Percentiles rank a stretch among this genome's conserved stretches.
Conservation (phyloP, 2,888 invertebrate genomes). For the Rosalia funebris region DNA sequence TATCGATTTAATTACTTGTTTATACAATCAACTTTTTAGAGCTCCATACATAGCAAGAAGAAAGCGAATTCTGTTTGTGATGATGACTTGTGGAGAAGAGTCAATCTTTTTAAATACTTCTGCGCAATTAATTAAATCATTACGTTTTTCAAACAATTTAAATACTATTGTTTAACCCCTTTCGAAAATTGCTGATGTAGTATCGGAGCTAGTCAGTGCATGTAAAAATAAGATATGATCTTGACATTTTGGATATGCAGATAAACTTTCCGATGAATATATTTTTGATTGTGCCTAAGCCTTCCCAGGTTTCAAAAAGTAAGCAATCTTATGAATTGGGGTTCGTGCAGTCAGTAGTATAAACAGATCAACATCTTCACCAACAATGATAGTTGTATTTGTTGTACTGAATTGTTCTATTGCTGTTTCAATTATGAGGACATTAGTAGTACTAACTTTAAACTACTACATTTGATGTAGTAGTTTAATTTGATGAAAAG, state of each 20-base stretch:
- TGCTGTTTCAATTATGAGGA: too few relatives aligned
- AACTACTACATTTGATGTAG: too few relatives aligned
- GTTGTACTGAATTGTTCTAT: constrained; percentile 15
- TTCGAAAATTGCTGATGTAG: constrained; percentile 22
- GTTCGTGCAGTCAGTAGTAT: constrained; percentile 22
- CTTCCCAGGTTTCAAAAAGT: constrained; percentile 21
- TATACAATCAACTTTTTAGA: background rate
- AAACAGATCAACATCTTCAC: constrained; percentile 17
- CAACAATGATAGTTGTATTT: too few relatives aligned
- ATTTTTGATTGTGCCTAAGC: constrained; percentile 10
- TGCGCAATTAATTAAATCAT: background rate
- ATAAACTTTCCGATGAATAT: constrained; percentile 20
- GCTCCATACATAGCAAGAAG: constrained; percentile 42
- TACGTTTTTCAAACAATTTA: constrained; percentile 7
- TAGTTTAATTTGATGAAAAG: too few relatives aligned
- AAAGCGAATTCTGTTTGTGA: constrained; percentile 48
- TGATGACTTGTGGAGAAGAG: constrained; percentile 39
- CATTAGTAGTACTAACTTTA: too few relatives aligned
- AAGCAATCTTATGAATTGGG: constrained; percentile 21
- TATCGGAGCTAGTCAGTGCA: constrained; percentile 19
- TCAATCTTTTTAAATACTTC: constrained; percentile 22
- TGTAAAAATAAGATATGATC: constrained; percentile 21
- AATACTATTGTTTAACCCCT: constrained; percentile 23
- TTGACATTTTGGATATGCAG: constrained; percentile 13
- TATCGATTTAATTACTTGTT: too few relatives aligned